Conservation (phyloP, 2,797 vertebrate genomes). For the Microchirus variegatus region DNA sequence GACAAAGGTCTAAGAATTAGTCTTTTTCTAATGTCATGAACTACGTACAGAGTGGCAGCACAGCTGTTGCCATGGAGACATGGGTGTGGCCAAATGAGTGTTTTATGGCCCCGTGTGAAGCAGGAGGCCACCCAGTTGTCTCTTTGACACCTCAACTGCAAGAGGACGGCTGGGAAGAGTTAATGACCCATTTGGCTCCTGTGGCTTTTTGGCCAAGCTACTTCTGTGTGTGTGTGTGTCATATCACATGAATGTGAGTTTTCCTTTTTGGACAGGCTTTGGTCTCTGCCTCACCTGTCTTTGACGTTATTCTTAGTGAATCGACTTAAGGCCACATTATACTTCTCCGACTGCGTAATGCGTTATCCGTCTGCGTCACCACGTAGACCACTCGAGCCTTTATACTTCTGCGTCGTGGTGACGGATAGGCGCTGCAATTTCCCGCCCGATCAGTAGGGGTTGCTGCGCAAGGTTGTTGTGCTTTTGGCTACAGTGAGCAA, state of each 20-base stretch:
- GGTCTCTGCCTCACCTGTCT: slow-evolving; percentile 41
- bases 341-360: too few relatives aligned
- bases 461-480: too few relatives aligned
- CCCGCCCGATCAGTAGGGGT: too few relatives aligned
- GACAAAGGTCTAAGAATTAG: too few relatives aligned
- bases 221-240: slow-evolving; percentile 27
- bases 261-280: slow-evolving; percentile 1
- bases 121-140: slow-evolving; percentile 37
- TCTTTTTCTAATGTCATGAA: too few relatives aligned
- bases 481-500: too few relatives aligned
- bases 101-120: slow-evolving; percentile 46
- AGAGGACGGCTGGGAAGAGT: slow-evolving; percentile 22
- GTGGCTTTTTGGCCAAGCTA: slow-evolving; percentile 25
- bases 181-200: slow-evolving; percentile 54
- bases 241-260: not conserved
- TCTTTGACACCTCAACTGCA: slow-evolving; percentile 34
- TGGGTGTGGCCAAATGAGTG: slow-evolving; percentile 30
- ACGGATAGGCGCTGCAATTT: too few relatives aligned
- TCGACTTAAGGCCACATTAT: too few relatives aligned
- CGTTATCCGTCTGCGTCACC: too few relatives aligned
- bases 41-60: not conserved
- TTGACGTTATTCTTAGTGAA: slow-evolving; percentile 37
- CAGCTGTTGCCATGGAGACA: slow-evolving; percentile 38
- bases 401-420: too few relatives aligned
- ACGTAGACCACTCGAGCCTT: too few relatives aligned